phyloP scores from a whole-genome alignment of 2,888 invertebrate species.

The Spodoptera picta region DNA sequence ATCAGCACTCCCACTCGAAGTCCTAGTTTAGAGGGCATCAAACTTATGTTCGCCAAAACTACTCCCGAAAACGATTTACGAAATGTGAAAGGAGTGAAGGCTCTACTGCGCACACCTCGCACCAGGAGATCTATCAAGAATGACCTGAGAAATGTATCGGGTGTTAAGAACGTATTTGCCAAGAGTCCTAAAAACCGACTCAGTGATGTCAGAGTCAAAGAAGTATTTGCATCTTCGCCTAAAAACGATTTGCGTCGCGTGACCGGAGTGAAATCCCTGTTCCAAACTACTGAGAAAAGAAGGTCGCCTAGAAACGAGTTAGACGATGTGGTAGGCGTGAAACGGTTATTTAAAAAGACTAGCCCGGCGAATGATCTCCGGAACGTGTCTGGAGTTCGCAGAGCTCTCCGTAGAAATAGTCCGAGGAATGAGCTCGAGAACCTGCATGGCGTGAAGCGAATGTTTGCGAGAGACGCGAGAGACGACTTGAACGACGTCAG shows the following conservation, averaged over 20 bases:
- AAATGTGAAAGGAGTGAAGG: slow-evolving; percentile 68
- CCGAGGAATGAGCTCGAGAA: slow-evolving; percentile 74
- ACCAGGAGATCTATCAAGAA: slow-evolving; percentile 70
- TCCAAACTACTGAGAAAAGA: slow-evolving; percentile 52
- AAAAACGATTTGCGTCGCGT: slow-evolving; percentile 65
- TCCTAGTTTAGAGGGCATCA: slow-evolving; percentile 68
- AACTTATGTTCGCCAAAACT: slow-evolving; percentile 66
- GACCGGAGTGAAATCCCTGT: slow-evolving; percentile 66
- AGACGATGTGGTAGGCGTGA: slow-evolving; percentile 76
- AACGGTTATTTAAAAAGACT: slow-evolving; percentile 66
- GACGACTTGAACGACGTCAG: slow-evolving; percentile 69
- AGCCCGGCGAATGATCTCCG: slow-evolving; percentile 73
- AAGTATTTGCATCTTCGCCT: slow-evolving; percentile 66
- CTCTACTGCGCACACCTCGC: slow-evolving; percentile 66
- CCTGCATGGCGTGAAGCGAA: slow-evolving; percentile 70
- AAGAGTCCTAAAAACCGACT: slow-evolving; percentile 71
- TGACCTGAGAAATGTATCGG: slow-evolving; percentile 77
- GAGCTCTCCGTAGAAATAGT: slow-evolving; percentile 59
- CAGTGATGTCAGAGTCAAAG: slow-evolving; percentile 72
- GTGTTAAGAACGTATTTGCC: slow-evolving; percentile 76
- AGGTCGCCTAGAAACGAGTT: slow-evolving; percentile 75
- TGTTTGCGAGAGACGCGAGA: slow-evolving; percentile 61
- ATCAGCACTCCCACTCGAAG: slow-evolving; percentile 68
- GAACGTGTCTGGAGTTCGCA: slow-evolving; percentile 77
- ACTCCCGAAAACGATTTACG: slow-evolving; percentile 71